Base-by-base conservation (phyloP, 2,113 vertebrate genomes). In the Gadus chalcogrammus region DNA sequence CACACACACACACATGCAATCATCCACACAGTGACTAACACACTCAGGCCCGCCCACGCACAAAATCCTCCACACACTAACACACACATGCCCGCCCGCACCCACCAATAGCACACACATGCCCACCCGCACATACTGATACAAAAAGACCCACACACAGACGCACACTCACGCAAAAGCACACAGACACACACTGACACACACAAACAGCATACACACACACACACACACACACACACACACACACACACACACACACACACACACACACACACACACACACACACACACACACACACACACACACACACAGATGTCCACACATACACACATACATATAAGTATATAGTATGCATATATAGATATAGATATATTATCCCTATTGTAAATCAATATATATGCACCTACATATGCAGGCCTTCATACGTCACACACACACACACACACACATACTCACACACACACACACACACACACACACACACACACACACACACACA, bases 401-500 rank as follows among this genome's bases (percentile, higher is more conserved):
- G 22, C 61, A 62, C 12, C 12, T 15, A 13, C 61, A 15, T 17
- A 17, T 64, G 62, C 27, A 31, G 35, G 9, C 13, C 5, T 28
- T 35, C 62, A 64, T 31, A 28, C 27, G 27, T 12, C 9, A 61
- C 59, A 61, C 11, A 12, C 42, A 48, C 42, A 48, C 42, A 48
- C 42, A 48, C 42, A 48, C 12, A 13, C 42, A 48, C 42, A 48
- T 11, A 48, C 42, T 13, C 12, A 13, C 64, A 24, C 67, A 63
- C 67, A 70, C 65, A 64, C 42, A 67, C 42, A 65, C 22, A 27
- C 42, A 9, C 42, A 9, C 77, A 78, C 42, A 48, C 42, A 48
- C 42, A 48, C 11, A 48, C 42, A 48, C 42, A 48, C 12, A 13
- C 42, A 48, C 35, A 28, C 4, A 52, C 63, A 73, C 67, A 64